Base-by-base conservation (phyloP, 2,113 vertebrate genomes). In the Procavia capensis region DNA sequence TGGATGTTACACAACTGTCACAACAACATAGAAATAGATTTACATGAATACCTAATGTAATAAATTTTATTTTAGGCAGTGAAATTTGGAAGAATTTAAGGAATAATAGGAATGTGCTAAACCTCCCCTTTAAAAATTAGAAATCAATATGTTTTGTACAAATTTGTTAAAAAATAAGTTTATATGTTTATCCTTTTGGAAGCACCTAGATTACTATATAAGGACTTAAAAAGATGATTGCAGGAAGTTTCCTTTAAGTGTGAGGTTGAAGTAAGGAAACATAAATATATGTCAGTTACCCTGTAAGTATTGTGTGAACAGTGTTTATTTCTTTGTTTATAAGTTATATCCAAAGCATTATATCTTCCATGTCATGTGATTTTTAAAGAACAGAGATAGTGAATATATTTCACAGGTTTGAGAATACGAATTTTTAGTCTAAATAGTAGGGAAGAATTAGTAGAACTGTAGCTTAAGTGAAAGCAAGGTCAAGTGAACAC, bases 401-500 rank as follows among this genome's bases (percentile, higher is more conserved):
- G 5, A 6, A 2, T 54, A 0, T 36, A 43, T 0, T 11, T 0
- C 29, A 66, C 9, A 19, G 9, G 2, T 39, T 61, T 90, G 7
- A 24, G 17, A 92, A 34, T 61, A 24, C 45, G 72, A 57, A 79
- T 83, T 82, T 79, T 47, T 85, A 4, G 43, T 6, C 6, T 43
- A n/a, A 50, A 43, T 29, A 24, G 11, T 57, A 80, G 47, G 9
- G 6, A 85, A 85, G 24, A 74, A n/a, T 66, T 4, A 83, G 54
- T 17, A 20, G 34, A 91, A 92, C 36, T 47, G 2, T 57, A 79
- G 20, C 1, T 68, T 45, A 6, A 85, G 74, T 22, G 31, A n/a
- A 88, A 88, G 13, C 27, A 90, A 25, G 83, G 68, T 86, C 57
- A 85, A 87, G 20, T 34, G 24, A 90, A 68, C 22, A n/a, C 41